A percentile compares a stretch with the other conserved stretches of the same genome.
Evolutionary conservation across 2,113 vertebrate species (phyloP).

Genomic region (Otus sunia): DNA sequence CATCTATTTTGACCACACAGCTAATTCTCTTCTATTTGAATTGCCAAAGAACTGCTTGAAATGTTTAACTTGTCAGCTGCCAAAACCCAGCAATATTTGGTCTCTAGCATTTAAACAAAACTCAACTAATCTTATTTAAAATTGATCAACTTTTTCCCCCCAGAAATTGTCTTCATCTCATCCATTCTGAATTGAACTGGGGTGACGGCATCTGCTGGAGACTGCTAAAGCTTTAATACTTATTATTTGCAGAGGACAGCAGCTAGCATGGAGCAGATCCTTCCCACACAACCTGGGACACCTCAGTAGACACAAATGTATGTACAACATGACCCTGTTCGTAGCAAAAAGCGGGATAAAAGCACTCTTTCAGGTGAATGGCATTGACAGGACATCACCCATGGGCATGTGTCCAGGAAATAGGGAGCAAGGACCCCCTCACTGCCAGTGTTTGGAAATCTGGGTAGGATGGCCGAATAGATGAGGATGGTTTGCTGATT

Average conservation of each 20-base stretch:
- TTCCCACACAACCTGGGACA: not conserved
- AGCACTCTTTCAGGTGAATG: not conserved
- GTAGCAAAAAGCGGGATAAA: not conserved
- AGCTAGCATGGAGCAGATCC: not conserved
- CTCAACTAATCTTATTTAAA: not conserved
- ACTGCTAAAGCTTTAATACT: not conserved
- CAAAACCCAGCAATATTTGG: not conserved
- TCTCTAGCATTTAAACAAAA: not conserved
- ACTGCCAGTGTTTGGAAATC: not conserved
- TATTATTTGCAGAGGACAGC: not conserved
- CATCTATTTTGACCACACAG: not conserved
- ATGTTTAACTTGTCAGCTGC: not conserved
- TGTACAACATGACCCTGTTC: accelerated
- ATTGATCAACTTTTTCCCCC: not conserved
- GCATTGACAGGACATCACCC: not conserved
- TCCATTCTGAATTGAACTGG: not conserved
- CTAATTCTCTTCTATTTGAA: not conserved
- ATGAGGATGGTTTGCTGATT: not conserved
- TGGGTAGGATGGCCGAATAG: not conserved
- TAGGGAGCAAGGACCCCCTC: too few species aligned
- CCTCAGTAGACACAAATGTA: accelerated
- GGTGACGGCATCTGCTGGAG: not conserved
- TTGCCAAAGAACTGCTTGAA: slow-evolving; percentile 15
- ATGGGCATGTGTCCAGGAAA: not conserved
- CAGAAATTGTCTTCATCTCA: not conserved